Evolutionary conservation across 2,888 invertebrate genomes (phyloP), one percentile per base, ranked within the genome.

Genomic region (Cristatella mucedo): DNA sequence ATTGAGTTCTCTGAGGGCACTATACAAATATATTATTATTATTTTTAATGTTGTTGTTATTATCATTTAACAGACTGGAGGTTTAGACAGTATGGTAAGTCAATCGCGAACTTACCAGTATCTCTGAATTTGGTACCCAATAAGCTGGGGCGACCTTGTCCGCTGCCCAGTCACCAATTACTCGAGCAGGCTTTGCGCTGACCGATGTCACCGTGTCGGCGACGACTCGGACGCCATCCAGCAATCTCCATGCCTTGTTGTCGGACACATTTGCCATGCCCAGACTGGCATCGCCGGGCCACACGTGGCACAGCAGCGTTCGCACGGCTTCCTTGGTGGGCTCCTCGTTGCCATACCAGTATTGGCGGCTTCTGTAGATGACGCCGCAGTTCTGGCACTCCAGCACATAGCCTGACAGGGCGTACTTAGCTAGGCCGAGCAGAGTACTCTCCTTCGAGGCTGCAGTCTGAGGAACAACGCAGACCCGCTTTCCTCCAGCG

Each of bases 291-390:
- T 36, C 24, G 4, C 64, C 62, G 36, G 67, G 70, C 80, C 79
- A 80, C 15, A 79, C 73, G 55, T 79, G 80, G 13, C 74, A 70
- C 33, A 76, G 73, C 61, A 7, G n/a, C 5, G 73, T 70, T 42
- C 74, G 66, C 11, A 80, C 77, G 9, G 76, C 76, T 21, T 70
- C 65, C 45, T 76, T 74, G 57, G 78, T 79, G 0, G 80, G 78
- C 44, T 75, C 73, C 50, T 75, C 75, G 55, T 82, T 82, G 4
- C 80, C 81, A 58, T 76, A 81, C 82, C 82, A 83, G 59, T 76
- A 77, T 56, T 82, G 76, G 19, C 81, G 71, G 51, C 78, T 78
- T 31, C 78, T 71, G 56, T 74, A 76, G 45, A 79, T 77, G 47
- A 77, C 74, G 1, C 79, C 78, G 63, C 78, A 82, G 51, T 74